Evolutionary conservation across 2,888 invertebrate species (phyloP).

Genomic region (Hedychridium roseum): DNA sequence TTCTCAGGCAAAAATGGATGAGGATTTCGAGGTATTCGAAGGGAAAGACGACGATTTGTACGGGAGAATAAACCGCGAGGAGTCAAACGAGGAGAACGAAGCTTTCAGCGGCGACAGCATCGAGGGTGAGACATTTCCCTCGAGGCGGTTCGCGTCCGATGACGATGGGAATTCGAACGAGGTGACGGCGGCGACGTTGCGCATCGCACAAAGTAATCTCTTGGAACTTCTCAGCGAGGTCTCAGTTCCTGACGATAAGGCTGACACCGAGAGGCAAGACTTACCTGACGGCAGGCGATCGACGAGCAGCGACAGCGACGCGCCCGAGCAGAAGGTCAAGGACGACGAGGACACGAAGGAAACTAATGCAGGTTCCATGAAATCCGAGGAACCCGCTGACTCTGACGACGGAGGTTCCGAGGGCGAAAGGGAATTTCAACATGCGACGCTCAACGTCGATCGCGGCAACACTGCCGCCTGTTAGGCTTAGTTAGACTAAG

Average conservation of each 20-base stretch:
- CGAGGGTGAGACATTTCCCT: constrained; percentile 5
- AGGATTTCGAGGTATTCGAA: constrained; percentile 19
- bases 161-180: constrained; percentile 10
- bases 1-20: too few relatives aligned
- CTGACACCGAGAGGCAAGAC: constrained; percentile 50
- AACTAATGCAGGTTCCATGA: too few relatives aligned
- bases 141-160: constrained; percentile 14
- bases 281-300: constrained; percentile 38
- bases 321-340: constrained; percentile 31
- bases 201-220: constrained; percentile 39
- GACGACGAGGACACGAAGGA: constrained; percentile 9
- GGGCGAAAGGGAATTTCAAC: constrained; percentile 50
- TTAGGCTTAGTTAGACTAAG: constrained; percentile 38
- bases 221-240: constrained; percentile 36
- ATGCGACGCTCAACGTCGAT: constrained; percentile 44
- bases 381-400: constrained; percentile 34
- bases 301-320: constrained; percentile 29
- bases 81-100: constrained; percentile 11
- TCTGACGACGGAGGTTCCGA: constrained; percentile 45
- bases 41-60: constrained; percentile 16
- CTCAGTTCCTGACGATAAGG: constrained; percentile 48
- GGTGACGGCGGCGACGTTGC: constrained; percentile 12
- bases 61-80: too few relatives aligned
- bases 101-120: constrained; percentile 4
- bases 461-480: constrained; percentile 46